Evolutionary conservation across 92 coral and sea anemone genomes (phyloP).

Genomic region (Pocillopora meandrina): DNA sequence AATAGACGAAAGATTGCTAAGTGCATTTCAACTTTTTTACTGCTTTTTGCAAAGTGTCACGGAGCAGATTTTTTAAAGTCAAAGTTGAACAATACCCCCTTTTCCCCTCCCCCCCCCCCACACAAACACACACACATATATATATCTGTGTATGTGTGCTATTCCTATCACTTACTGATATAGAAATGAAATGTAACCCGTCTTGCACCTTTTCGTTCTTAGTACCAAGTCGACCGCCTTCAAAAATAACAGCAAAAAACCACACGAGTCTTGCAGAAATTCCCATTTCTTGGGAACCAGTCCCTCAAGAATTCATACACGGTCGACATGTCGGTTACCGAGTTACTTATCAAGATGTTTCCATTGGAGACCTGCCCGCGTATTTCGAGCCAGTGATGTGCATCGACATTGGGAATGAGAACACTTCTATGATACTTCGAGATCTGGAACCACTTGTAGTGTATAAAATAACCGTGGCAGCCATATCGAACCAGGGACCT

Average conservation of each 20-base stretch:
- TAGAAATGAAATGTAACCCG: too few relatives aligned
- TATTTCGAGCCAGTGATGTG: not conserved
- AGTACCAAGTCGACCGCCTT: slow-evolving; percentile 83
- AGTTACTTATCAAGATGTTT: slow-evolving; percentile 46
- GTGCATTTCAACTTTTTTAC: too few relatives aligned
- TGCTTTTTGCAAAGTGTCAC: too few relatives aligned
- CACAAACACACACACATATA: too few relatives aligned
- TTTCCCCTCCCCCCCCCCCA: too few relatives aligned
- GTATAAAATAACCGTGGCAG: slow-evolving; percentile 51
- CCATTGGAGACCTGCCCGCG: slow-evolving; percentile 50
- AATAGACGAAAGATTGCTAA: too few relatives aligned
- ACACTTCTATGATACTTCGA: slow-evolving; percentile 33
- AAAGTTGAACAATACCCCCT: too few relatives aligned
- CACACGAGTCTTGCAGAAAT: slow-evolving; percentile 55
- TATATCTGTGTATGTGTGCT: too few relatives aligned
- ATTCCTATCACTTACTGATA: too few relatives aligned
- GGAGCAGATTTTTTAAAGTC: too few relatives aligned
- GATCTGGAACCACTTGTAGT: slow-evolving; percentile 45
- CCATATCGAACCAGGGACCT: slow-evolving; percentile 45
- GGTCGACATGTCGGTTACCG: slow-evolving; percentile 79
- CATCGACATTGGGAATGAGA: slow-evolving; percentile 13
- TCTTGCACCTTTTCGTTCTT: not conserved
- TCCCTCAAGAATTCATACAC: slow-evolving; percentile 62
- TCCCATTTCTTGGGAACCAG: slow-evolving; percentile 69
- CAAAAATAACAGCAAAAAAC: slow-evolving; percentile 62